phyloP scores from a whole-genome alignment of 2,888 invertebrate species.

The Globia sparganii region DNA sequence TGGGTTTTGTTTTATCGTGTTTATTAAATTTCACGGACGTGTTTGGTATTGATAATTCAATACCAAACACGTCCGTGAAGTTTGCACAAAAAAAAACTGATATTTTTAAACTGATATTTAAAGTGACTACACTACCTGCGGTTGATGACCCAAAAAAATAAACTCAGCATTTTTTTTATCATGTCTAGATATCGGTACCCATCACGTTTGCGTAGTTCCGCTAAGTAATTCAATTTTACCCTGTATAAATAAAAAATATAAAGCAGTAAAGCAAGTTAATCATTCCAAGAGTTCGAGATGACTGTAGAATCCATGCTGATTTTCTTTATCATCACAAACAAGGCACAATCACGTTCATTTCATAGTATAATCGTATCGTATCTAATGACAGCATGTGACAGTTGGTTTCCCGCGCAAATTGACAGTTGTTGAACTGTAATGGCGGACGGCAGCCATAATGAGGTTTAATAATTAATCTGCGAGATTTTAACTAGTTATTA shows the following conservation, averaged over 20 bases:
- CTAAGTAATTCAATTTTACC: no score
- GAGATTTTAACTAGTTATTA: constrained; percentile 44
- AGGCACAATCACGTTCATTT: constrained; percentile 9
- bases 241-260: background rate
- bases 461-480: constrained; percentile 49
- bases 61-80: no score
- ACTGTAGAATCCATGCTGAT: background rate
- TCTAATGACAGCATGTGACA: constrained; percentile 63
- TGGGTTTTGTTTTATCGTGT: no score
- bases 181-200: no score
- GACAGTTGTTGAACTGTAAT: constrained; percentile 55
- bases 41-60: no score
- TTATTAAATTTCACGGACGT: no score
- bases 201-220: no score
- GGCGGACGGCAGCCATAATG: constrained; percentile 51
- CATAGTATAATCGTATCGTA: constrained; percentile 19
- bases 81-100: no score
- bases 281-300: background rate
- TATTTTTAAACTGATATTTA: no score
- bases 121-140: no score
- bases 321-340: constrained; percentile 22
- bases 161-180: no score
- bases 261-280: background rate
- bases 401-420: constrained; percentile 68
- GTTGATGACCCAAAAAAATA: no score